Base-by-base conservation (phyloP, 2,888 invertebrate genomes). In the Pseudoips prasinana region DNA sequence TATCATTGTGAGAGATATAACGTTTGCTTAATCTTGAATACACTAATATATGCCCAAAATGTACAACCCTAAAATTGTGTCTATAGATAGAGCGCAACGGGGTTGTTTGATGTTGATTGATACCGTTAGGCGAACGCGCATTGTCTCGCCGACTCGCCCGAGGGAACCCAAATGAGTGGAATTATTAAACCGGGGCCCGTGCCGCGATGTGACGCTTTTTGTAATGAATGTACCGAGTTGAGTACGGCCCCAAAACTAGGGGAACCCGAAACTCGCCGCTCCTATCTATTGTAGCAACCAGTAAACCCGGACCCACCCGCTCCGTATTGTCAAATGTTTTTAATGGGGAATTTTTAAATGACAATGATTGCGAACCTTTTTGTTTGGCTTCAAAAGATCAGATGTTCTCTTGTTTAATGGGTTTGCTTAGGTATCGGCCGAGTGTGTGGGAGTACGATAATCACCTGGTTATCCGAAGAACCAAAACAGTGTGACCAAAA, bases 21-120 rank as follows among this genome's bases (percentile, higher is more conserved):
- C 25, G 33, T 46, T 42, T 35, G 33, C 25, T 38, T 39, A 39
- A 40, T 44, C 30, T 42, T 36, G 14, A 44, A 55, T 40, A 46
- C 39, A 42, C 26, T 47, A 54, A 54, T 58, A 50, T 48, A 55
- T 53, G 55, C 44, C 44, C 46, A 47, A 63, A 61, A 58, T 58
- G 58, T 59, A 50, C 74, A 78, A 68, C 80, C 80, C 81, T 76
- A 71, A 60, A 65, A 50, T 59, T 58, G 57, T 50, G 7, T 7
- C 46, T 63, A 55, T 37, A 62, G 62, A 54, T 56, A 59, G 57
- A 59, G 59, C 58, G 63, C 60, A 69, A 63, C 75, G 67, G 75
- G 78, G 72, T 72, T 78, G 85, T 87, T 86, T 87, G 86, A 88
- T 87, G 85, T 88, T 88, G 88, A 88, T 88, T 88, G 88, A 88